Evolutionary conservation across 2,797 vertebrate species (phyloP).

Genomic region (Sparidentex hasta): DNA sequence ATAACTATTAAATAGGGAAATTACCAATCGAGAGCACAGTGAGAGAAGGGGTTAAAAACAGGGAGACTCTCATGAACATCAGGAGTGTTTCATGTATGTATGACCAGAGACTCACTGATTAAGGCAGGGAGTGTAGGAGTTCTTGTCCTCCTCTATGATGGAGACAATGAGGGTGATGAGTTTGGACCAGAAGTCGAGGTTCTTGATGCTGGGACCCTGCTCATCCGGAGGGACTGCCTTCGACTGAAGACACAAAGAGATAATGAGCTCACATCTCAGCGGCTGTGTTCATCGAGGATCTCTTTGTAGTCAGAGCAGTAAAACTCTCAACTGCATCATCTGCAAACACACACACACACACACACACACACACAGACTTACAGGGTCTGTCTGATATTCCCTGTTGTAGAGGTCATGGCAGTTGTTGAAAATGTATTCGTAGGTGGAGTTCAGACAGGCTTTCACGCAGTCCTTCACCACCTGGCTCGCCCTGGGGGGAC

Average conservation of each 20-base stretch:
- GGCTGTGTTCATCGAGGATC: background rate
- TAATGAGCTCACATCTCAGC: background rate
- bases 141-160: constrained; percentile 98
- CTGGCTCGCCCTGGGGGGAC: constrained; percentile 95
- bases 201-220: constrained; percentile 94
- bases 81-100: background rate
- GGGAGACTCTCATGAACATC: too few species aligned
- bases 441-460: constrained; percentile 97
- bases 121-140: constrained; percentile 96
- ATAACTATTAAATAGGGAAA: too few species aligned
- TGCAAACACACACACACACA: constrained; percentile 11
- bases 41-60: too few species aligned
- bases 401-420: constrained; percentile 95
- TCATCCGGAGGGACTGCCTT: constrained; percentile 96
- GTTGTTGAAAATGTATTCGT: constrained; percentile 99
- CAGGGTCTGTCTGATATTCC: constrained; percentile 94
- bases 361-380: constrained; percentile 72
- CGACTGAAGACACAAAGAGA: constrained; percentile 78
- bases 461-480: constrained; percentile 98
- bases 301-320: background rate
- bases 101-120: constrained; percentile 85
- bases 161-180: constrained; percentile 98
- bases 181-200: constrained; percentile 99
- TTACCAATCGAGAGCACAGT: too few species aligned
- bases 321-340: background rate